phyloP scores from a whole-genome alignment of 1,140 invertebrate genomes.

The Euglossa dilemma region DNA sequence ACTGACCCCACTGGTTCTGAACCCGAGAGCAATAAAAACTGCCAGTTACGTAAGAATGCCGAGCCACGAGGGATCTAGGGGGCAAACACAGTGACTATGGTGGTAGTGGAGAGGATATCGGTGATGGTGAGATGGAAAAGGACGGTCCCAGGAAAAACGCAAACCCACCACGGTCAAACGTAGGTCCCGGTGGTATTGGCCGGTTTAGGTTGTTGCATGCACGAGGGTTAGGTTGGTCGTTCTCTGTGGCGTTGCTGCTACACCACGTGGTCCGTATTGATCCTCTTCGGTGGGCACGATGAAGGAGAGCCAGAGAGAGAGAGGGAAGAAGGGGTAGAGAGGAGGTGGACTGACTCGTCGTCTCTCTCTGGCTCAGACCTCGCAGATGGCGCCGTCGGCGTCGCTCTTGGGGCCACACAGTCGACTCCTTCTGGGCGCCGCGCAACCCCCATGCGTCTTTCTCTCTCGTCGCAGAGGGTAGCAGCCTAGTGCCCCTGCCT shows the following conservation, averaged over 20 bases:
- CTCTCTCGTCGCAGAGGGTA: slow-evolving; percentile 75
- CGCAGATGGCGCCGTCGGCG: too few species aligned
- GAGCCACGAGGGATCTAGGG: too few species aligned
- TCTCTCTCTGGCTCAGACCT: slow-evolving; percentile 49
- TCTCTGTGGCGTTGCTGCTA: slow-evolving; percentile 64
- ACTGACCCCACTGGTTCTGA: too few species aligned
- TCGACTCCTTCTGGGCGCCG: slow-evolving; percentile 33
- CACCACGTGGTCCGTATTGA: slow-evolving; percentile 82
- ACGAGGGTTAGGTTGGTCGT: slow-evolving; percentile 62
- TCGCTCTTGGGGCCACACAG: too few species aligned
- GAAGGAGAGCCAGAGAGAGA: slow-evolving; percentile 64
- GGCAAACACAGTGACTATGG: too few species aligned
- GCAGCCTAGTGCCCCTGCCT: slow-evolving; percentile 82
- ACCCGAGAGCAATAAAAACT: too few species aligned
- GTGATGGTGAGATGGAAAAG: background rate
- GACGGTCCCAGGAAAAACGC: background rate
- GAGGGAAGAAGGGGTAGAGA: slow-evolving; percentile 20
- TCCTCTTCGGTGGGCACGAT: slow-evolving; percentile 74
- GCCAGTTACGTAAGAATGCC: too few species aligned
- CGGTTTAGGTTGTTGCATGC: slow-evolving; percentile 66
- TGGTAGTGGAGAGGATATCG: too few species aligned
- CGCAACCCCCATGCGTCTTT: slow-evolving; percentile 41
- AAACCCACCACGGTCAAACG: background rate
- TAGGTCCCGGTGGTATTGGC: background rate
- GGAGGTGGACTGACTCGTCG: slow-evolving; percentile 53